Conservation (phyloP, 92 coral and sea anemone species). For the Actinernus sp. region DNA sequence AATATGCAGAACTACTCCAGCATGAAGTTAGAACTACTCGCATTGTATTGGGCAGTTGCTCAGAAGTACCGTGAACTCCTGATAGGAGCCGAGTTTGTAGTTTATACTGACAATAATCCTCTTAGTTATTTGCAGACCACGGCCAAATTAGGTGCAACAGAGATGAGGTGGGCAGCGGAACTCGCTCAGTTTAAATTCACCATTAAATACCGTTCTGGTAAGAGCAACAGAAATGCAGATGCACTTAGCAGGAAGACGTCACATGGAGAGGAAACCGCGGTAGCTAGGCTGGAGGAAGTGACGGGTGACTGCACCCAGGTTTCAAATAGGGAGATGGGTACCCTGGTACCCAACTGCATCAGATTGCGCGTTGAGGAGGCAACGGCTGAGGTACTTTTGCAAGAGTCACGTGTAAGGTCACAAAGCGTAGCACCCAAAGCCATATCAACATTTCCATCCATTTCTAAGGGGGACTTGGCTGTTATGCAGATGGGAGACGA, state of each 20-base stretch:
- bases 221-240: slow-evolving; percentile 53
- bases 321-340: too few relatives aligned
- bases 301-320: too few relatives aligned
- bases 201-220: slow-evolving; percentile 55
- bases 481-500: slow-evolving; percentile 32
- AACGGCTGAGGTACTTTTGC: too few relatives aligned
- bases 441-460: too few relatives aligned
- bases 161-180: slow-evolving; percentile 56
- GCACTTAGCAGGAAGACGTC: too few relatives aligned
- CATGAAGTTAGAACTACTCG: slow-evolving; percentile 63
- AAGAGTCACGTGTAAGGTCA: too few relatives aligned
- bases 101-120: slow-evolving; percentile 31
- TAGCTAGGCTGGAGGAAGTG: too few relatives aligned
- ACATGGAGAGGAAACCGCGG: too few relatives aligned
- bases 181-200: slow-evolving; percentile 62
- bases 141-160: slow-evolving; percentile 61
- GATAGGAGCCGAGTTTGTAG: slow-evolving; percentile 43
- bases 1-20: slow-evolving; percentile 56
- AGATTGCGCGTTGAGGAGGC: too few relatives aligned
- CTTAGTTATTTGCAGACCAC: slow-evolving; percentile 69
- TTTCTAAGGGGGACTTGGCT: slow-evolving; percentile 21
- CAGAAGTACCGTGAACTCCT: slow-evolving; percentile 66
- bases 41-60: slow-evolving; percentile 76
- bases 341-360: too few relatives aligned
- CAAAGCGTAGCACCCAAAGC: too few relatives aligned